Percentiles rank a stretch among this genome's conserved stretches.
Conservation (phyloP, 2,888 invertebrate species). For the Thecophora atra region DNA sequence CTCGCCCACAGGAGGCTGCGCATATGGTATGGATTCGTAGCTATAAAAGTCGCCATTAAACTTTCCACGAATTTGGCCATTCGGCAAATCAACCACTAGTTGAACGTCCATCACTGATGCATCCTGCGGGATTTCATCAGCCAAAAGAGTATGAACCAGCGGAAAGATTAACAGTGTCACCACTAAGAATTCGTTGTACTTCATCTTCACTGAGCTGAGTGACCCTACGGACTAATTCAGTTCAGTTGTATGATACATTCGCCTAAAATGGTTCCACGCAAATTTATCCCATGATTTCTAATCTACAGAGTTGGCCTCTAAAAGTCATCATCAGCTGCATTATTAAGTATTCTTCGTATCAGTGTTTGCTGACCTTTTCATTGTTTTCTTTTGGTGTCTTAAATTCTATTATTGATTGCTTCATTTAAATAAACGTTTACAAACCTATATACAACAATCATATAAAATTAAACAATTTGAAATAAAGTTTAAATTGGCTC, state of each 20-base stretch:
- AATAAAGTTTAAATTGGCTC: background rate
- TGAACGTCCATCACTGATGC: slow-evolving; percentile 29
- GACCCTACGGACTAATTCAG: background rate
- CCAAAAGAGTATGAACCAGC: background rate
- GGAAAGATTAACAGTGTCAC: background rate
- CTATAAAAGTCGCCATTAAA: slow-evolving; percentile 67
- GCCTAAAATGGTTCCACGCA: background rate
- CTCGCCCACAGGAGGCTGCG: slow-evolving; percentile 73
- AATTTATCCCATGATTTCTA: background rate
- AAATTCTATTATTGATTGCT: background rate
- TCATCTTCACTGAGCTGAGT: background rate
- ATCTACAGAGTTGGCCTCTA: background rate
- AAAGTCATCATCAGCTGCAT: background rate
- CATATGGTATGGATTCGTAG: slow-evolving; percentile 76
- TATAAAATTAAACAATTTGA: background rate
- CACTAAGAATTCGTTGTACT: background rate
- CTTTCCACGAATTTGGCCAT: slow-evolving; percentile 55
- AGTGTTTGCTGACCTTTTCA: background rate
- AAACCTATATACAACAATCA: too few relatives aligned
- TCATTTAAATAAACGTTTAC: background rate
- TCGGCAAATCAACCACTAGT: slow-evolving; percentile 48
- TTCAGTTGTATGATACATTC: background rate
- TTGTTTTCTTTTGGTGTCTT: background rate
- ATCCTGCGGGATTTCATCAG: background rate
- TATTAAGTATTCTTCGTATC: background rate